Evolutionary conservation across 37 sponge, comb jelly and placozoan species (phyloP), one percentile per base, ranked within the genome.

Genomic region (Bolinopsis microptera): DNA sequence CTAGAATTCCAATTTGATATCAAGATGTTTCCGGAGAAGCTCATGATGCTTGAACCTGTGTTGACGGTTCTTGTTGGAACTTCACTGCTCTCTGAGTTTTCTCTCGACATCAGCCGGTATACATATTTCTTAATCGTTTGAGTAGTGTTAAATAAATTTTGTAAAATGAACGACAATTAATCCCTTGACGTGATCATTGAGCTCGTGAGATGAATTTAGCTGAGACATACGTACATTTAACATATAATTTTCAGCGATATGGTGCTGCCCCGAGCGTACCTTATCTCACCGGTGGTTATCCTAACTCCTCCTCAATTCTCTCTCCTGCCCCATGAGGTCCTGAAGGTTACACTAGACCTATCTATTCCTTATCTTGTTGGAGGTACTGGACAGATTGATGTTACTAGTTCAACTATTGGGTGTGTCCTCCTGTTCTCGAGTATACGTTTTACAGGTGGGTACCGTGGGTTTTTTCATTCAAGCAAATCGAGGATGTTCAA

Each of bases 11-110:
- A 35, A 9, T 77, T 35, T 1, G 9, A 77, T 34, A 32, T 40
- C 16, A 48, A 86, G 90, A 27, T 9, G 41, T 86, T 86, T 39
- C 90, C 48, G 41, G 90, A 86, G 28, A 38, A 38, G 8, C 13
- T 41, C n/a, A 16, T 86, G 8, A 48, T 28, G n/a, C 25, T 86
- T 0, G 61, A 86, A 38, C 41, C 90, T 18, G 39, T 0, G n/a
- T 13, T 86, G 26, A 86, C 61, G 0, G 90, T 86, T 13, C 28
- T 21, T 39, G 25, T 41, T 38, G 61, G 61, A 48, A 48, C 61
- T 48, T 48, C 61, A 48, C 13, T 48, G 61, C 61, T 48, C 9
- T 48, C 61, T 48, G 61, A 48, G 61, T 13, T 48, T 48, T 48
- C 61, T 18, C 61, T 48, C 9, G 61, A 48, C 61, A 48, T 48